Evolutionary conservation across 2,797 vertebrate genomes (phyloP).

Genomic region (Helarctos malayanus): DNA sequence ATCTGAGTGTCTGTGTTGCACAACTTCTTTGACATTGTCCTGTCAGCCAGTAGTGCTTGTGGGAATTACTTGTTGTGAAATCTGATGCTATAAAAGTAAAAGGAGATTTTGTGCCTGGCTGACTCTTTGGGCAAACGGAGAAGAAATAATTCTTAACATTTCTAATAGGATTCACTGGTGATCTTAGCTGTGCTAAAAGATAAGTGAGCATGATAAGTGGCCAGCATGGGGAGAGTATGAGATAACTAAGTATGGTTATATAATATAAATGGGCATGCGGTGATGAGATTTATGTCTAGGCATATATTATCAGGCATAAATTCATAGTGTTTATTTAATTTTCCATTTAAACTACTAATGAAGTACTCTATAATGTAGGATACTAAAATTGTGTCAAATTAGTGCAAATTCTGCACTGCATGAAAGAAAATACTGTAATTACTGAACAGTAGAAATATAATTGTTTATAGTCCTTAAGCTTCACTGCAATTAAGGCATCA

Average conservation of each 20-base stretch:
- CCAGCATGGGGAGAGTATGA: not conserved
- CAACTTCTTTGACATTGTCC: not conserved
- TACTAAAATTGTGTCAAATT: constrained; percentile 66
- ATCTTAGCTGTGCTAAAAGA: constrained; percentile 25
- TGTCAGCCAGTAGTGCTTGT: not conserved
- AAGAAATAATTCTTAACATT: constrained; percentile 56
- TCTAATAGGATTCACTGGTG: not conserved
- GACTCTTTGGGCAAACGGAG: not conserved
- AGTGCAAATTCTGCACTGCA: constrained; percentile 47
- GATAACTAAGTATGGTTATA: not conserved
- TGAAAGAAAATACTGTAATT: constrained; percentile 68
- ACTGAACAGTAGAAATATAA: constrained; percentile 61
- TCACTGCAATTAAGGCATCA: constrained; percentile 49
- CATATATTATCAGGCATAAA: constrained; percentile 48
- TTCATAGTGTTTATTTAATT: constrained; percentile 71
- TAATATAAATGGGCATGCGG: not conserved
- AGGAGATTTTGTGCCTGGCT: not conserved
- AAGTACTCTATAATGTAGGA: constrained; percentile 49
- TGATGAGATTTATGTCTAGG: constrained; percentile 48
- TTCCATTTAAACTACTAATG: constrained; percentile 68
- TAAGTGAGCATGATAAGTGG: not conserved
- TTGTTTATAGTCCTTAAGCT: constrained; percentile 59
- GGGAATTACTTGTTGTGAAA: not conserved
- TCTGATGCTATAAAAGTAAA: not conserved
- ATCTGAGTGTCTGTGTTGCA: not conserved